Percentiles rank a stretch among this genome's conserved stretches.
phyloP scores from a whole-genome alignment of 2,797 vertebrate species.

The Mycteria americana region DNA sequence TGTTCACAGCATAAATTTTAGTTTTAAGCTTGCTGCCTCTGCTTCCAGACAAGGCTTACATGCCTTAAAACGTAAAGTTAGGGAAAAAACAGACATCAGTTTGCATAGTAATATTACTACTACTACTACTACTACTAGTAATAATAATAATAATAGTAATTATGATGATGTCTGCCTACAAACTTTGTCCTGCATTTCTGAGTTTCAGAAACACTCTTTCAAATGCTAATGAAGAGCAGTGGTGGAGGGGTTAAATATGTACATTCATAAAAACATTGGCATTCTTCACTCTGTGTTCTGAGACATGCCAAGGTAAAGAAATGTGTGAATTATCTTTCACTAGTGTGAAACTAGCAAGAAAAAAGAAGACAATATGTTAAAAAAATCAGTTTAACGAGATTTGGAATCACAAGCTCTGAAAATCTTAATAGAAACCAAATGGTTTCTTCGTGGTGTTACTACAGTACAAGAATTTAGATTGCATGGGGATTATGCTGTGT shows the following conservation, averaged over 20 bases:
- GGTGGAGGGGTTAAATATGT: slow-evolving; percentile 18
- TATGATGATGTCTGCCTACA: neutral
- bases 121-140: neutral
- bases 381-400: slow-evolving; percentile 28
- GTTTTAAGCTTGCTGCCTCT: neutral
- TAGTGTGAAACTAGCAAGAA: slow-evolving; percentile 36
- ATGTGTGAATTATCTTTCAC: slow-evolving; percentile 50
- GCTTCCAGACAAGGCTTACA: neutral
- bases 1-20: neutral
- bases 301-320: slow-evolving; percentile 49
- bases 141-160: neutral
- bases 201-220: neutral
- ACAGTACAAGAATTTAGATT: slow-evolving; percentile 2
- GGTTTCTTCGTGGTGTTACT: slow-evolving; percentile 31
- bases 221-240: neutral
- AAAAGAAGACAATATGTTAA: slow-evolving; percentile 19
- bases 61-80: neutral
- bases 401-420: slow-evolving; percentile 32
- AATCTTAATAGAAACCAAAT: slow-evolving; percentile 46
- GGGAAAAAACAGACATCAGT: neutral
- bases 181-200: neutral
- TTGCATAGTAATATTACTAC: neutral
- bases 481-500: neutral
- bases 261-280: neutral
- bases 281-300: slow-evolving; percentile 22